Evolutionary conservation across 1,140 invertebrate species (phyloP), one percentile per base, ranked within the genome.

Genomic region (Trichomalopsis sarcophagae): DNA sequence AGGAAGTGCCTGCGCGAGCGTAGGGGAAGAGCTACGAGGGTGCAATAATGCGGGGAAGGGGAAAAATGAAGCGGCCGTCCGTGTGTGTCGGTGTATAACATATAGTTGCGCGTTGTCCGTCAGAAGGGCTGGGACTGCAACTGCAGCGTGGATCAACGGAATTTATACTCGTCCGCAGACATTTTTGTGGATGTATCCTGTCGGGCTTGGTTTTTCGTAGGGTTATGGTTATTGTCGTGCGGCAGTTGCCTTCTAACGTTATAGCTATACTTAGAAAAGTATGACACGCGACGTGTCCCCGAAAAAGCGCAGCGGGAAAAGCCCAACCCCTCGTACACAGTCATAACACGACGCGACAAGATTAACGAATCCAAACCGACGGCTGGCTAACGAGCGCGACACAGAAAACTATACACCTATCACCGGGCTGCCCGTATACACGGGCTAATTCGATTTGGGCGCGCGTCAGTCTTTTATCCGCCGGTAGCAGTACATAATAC

Each of bases 371-470:
- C 40, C 7, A 44, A 44, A 44, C 7, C 5, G 4, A 62, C 14
- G 14, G 55, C 27, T 27, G 27, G 55, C 17, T 62, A 62, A 62
- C 55, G 14, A 62, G 14, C 55, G 55, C 17, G 47, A 50, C 47
- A 14, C 13, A 50, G 14, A 50, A 50, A 50, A 50, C 47, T 62
- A n/a, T 62, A 62, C 55, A 62, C 40, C 40, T 44, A 44, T 44
- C 40, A 44, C 40, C 40, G 9, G 40, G 40, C 7, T 40, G 9
- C 21, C n/a, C 21, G 21, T 17, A 5, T 21, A 73, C 6, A 2
- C 7, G 69, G 10, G 69, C 69, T 73, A 73, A 73, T 36, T 73
- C 30, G 30, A 73, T 73, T 73, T 73, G 27, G 69, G 33, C 69
- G 27, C 33, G 21, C 55, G 55, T 21, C 55, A 21, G 55, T 62